Evolutionary conservation across 2,888 invertebrate genomes (phyloP).

Genomic region (Muscina levida): DNA sequence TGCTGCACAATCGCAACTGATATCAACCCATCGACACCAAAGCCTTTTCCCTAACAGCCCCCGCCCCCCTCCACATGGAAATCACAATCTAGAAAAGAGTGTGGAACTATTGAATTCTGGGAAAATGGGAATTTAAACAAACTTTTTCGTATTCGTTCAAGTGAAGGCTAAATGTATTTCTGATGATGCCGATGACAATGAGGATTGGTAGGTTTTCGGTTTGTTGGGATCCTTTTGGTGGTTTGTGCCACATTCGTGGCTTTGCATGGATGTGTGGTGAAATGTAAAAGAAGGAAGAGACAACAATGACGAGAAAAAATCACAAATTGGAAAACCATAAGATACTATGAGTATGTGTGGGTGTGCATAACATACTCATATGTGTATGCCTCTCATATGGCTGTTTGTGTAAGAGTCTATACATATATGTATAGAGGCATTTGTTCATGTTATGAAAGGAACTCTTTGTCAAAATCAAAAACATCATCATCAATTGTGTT

Average conservation of each 20-base stretch:
- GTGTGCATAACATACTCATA: too few relatives aligned
- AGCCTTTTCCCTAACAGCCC: neutral
- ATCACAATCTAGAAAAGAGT: too few relatives aligned
- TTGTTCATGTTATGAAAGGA: neutral
- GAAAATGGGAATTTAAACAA: slow-evolving; percentile 6
- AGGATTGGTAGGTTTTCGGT: neutral
- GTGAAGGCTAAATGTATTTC: neutral
- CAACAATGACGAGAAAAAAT: neutral
- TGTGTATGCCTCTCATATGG: too few relatives aligned
- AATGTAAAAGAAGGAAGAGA: neutral
- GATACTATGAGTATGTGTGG: too few relatives aligned
- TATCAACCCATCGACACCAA: too few relatives aligned
- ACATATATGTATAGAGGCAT: slow-evolving; percentile 14
- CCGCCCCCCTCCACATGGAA: neutral
- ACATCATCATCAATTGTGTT: slow-evolving; percentile 35
- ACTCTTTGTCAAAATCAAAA: slow-evolving; percentile 49
- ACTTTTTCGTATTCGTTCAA: slow-evolving; percentile 15
- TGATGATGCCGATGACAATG: neutral
- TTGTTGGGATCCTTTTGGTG: neutral
- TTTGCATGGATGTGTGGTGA: neutral
- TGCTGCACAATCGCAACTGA: neutral
- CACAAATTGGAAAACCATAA: neutral
- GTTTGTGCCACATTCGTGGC: neutral
- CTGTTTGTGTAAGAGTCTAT: too few relatives aligned
- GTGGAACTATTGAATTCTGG: neutral